phyloP scores from a whole-genome alignment of 2,888 invertebrate genomes.

The Periphyllus acericola region DNA sequence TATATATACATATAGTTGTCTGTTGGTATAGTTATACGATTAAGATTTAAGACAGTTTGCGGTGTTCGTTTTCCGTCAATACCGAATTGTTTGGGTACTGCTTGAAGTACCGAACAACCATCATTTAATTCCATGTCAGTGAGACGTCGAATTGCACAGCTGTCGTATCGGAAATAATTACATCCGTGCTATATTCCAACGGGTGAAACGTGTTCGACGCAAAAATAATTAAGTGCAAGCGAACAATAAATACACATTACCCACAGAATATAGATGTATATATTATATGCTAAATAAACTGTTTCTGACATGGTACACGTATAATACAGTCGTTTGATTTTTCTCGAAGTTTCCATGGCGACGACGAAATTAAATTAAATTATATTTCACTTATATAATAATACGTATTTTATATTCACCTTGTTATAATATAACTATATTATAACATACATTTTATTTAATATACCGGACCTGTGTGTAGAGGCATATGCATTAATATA shows the following conservation, averaged over 20 bases:
- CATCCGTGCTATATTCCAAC: background rate
- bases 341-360: constrained; percentile 13
- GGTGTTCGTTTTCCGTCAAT: background rate
- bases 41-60: too few species aligned
- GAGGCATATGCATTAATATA: too few species aligned
- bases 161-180: constrained; percentile 4
- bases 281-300: background rate
- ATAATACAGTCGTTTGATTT: background rate
- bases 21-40: too few species aligned
- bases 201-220: constrained; percentile 1
- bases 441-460: too few species aligned
- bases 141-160: background rate
- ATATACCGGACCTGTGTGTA: too few species aligned
- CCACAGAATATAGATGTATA: too few species aligned
- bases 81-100: background rate
- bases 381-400: background rate
- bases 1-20: too few species aligned
- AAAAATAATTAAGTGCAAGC: constrained; percentile 27
- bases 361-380: constrained; percentile 8
- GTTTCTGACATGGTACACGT: constrained; percentile 11
- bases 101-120: background rate
- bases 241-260: constrained; percentile 11
- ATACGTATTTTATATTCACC: too few species aligned
- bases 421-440: too few species aligned
- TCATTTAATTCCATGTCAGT: background rate